A percentile compares a stretch with the other conserved stretches of the same genome.
Conservation (phyloP, 2,113 vertebrate species). For the Clarias batrachus region DNA sequence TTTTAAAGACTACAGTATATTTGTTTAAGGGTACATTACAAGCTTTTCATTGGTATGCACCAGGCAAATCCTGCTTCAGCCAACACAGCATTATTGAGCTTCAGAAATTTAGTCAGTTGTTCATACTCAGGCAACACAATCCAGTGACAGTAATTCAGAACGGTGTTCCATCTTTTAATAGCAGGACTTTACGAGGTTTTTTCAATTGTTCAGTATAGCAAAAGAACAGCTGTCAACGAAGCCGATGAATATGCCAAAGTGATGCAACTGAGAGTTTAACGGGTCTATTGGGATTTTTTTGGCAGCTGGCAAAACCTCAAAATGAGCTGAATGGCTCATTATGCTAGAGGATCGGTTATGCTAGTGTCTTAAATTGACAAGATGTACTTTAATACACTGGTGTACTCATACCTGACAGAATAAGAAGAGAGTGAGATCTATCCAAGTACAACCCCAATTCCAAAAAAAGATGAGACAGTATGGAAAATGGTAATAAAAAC, state of each 20-base stretch:
- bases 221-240: neutral
- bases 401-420: neutral
- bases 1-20: neutral
- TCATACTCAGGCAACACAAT: neutral
- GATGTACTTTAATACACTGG: neutral
- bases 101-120: neutral
- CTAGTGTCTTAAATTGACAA: neutral
- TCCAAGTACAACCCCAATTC: neutral
- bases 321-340: neutral
- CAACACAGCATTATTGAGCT: neutral
- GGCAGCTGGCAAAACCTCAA: neutral
- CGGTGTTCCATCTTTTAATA: neutral
- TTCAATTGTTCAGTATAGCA: neutral
- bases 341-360: neutral
- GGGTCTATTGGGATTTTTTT: neutral
- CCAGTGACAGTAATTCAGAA: neutral
- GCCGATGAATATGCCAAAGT: neutral
- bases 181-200: neutral
- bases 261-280: neutral
- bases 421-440: neutral
- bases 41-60: neutral
- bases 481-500: too few species aligned
- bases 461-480: too few species aligned
- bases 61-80: constrained; percentile 22
- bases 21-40: neutral